Conservation (phyloP, 30 jellyfish, hydroid and myxozoan genomes). For the Aurelia aurita complex sp. Pacific region DNA sequence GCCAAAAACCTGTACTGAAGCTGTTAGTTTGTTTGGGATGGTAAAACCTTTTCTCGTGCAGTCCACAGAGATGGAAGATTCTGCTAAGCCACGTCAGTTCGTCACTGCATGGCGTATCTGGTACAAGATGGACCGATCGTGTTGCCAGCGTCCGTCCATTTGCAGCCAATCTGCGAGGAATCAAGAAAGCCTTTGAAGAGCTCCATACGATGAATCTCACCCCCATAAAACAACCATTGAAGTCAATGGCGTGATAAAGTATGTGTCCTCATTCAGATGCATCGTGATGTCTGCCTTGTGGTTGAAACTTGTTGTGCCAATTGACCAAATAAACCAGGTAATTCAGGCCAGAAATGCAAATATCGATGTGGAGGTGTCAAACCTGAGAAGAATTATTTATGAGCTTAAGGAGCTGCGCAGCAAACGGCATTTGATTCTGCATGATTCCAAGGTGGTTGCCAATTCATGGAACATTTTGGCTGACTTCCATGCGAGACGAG, state of each 20-base stretch:
- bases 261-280: conserved; percentile 16
- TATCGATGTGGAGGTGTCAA: too few species aligned
- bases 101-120: conserved; percentile 52
- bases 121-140: conserved; percentile 70
- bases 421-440: too few species aligned
- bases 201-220: conserved; percentile 20
- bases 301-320: conserved; percentile 12
- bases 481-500: too few species aligned
- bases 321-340: conserved; percentile 28
- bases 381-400: neutral
- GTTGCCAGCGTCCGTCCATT: conserved; percentile 63
- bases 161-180: conserved; percentile 61
- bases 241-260: conserved; percentile 10
- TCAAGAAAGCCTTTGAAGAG: conserved; percentile 8
- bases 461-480: too few species aligned
- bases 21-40: neutral
- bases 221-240: conserved; percentile 21
- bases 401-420: conserved; percentile 6
- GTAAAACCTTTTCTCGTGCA: conserved; percentile 46
- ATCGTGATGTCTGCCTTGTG: conserved; percentile 11
- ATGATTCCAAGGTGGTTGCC: too few species aligned
- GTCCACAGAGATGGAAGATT: conserved; percentile 49
- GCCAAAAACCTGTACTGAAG: too few species aligned
- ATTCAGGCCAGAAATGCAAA: neutral
- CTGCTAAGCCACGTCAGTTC: conserved; percentile 34